phyloP scores from a whole-genome alignment of 2,888 invertebrate genomes.

The Molanna angustata region DNA sequence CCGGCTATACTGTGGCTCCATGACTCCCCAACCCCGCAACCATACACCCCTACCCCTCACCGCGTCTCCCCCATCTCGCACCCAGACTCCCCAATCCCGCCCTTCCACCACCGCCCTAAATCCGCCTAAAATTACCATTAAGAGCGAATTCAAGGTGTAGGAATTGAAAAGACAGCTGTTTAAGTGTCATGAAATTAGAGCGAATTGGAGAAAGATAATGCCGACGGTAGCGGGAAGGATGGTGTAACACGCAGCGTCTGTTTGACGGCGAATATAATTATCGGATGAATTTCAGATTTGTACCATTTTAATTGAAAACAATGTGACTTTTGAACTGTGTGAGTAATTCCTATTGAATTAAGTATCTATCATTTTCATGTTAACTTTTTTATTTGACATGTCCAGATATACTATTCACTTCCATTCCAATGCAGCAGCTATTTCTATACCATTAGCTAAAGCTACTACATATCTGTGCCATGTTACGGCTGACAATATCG shows the following conservation, averaged over 20 bases:
- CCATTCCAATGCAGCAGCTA: no score
- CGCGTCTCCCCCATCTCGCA: constrained; percentile 10
- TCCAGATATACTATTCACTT: no score
- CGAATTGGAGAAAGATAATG: background rate
- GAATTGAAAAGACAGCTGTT: background rate
- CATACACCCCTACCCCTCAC: background rate
- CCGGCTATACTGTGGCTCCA: constrained; percentile 35
- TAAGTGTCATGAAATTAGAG: background rate
- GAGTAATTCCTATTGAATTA: no score
- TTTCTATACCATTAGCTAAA: no score
- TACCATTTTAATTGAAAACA: no score
- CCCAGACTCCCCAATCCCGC: background rate
- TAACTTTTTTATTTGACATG: no score
- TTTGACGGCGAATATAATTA: no score
- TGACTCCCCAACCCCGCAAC: background rate
- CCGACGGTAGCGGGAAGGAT: background rate
- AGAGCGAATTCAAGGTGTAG: background rate
- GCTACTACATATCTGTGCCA: no score
- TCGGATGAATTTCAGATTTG: no score
- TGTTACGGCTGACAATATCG: no score
- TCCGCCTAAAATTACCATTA: constrained; percentile 11
- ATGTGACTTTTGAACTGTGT: no score
- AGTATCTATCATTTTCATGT: no score
- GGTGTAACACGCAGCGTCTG: background rate
- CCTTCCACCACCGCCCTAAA: constrained; percentile 34